phyloP scores from a whole-genome alignment of 2,888 invertebrate genomes.

The Drosophila subquinaria region DNA sequence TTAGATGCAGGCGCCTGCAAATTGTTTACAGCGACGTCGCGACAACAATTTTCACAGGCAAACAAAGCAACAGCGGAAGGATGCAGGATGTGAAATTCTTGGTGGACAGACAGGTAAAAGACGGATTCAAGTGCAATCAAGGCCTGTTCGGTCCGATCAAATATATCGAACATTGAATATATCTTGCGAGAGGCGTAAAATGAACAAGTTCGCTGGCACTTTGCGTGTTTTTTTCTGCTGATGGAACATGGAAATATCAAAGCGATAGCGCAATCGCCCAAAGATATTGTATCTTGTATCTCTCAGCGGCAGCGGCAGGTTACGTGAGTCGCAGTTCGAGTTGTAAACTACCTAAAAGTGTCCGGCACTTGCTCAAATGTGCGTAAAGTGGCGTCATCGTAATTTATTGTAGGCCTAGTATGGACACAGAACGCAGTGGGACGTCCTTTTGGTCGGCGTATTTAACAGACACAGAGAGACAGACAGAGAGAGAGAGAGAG shows the following conservation, averaged over 20 bases:
- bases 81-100: slow-evolving; percentile 75
- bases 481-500: background rate
- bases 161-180: slow-evolving; percentile 9
- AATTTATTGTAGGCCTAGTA: slow-evolving; percentile 78
- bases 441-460: slow-evolving; percentile 72
- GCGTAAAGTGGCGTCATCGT: slow-evolving; percentile 83
- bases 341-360: slow-evolving; percentile 75
- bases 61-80: slow-evolving; percentile 73
- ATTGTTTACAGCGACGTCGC: slow-evolving; percentile 83
- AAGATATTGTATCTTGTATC: slow-evolving; percentile 68
- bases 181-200: slow-evolving; percentile 70
- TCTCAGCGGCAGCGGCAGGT: slow-evolving; percentile 7
- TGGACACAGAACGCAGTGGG: slow-evolving; percentile 74
- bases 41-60: slow-evolving; percentile 84
- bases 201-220: slow-evolving; percentile 73
- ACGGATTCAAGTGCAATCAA: slow-evolving; percentile 31
- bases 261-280: slow-evolving; percentile 66
- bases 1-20: slow-evolving; percentile 83
- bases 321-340: slow-evolving; percentile 20
- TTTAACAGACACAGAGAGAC: slow-evolving; percentile 21
- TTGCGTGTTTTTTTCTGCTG: slow-evolving; percentile 61
- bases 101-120: slow-evolving; percentile 40
- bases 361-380: slow-evolving; percentile 81
- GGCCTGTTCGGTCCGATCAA: slow-evolving; percentile 24
- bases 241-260: slow-evolving; percentile 54